phyloP scores from a whole-genome alignment of 30 jellyfish, hydroid and myxozoan genomes.

The Chironex yamaguchii region DNA sequence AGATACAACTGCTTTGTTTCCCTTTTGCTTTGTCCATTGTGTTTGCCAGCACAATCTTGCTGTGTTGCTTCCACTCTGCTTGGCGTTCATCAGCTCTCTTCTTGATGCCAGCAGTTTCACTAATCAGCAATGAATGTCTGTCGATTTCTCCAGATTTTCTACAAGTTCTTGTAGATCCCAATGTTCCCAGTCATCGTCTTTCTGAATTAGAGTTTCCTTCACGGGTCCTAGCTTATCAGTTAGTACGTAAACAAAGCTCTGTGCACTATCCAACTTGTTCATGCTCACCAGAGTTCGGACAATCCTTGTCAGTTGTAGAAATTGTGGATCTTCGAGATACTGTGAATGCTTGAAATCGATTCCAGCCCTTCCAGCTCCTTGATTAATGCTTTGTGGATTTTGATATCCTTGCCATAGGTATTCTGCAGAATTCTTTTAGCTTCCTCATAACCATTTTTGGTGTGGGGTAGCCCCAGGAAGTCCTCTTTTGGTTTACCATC shows the following conservation, averaged over 20 bases:
- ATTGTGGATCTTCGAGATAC: slow-evolving; percentile 22
- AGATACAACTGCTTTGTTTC: slow-evolving; percentile 43
- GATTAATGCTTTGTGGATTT: slow-evolving; percentile 61
- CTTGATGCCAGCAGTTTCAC: slow-evolving; percentile 14
- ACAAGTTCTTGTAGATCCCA: slow-evolving; percentile 74
- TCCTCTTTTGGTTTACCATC: slow-evolving; percentile 78
- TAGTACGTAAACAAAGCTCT: slow-evolving; percentile 33
- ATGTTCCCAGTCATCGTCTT: slow-evolving; percentile 57
- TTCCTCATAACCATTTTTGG: slow-evolving; percentile 31
- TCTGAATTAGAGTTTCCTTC: slow-evolving; percentile 42
- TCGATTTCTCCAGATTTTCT: slow-evolving; percentile 58
- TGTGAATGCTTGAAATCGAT: slow-evolving; percentile 37
- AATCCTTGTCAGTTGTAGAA: slow-evolving; percentile 63
- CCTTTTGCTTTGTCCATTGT: slow-evolving; percentile 24
- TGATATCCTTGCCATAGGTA: slow-evolving; percentile 66
- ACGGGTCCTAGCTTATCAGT: slow-evolving; percentile 74
- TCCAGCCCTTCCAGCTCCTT: slow-evolving; percentile 41
- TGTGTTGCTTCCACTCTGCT: slow-evolving; percentile 59
- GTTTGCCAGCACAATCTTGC: slow-evolving; percentile 63
- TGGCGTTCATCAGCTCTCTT: slow-evolving; percentile 29
- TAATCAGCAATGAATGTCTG: slow-evolving; percentile 72
- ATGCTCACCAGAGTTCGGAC: slow-evolving; percentile 44
- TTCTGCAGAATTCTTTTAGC: slow-evolving; percentile 55
- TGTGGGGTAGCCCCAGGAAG: slow-evolving; percentile 51
- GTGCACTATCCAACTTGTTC: slow-evolving; percentile 47